phyloP scores from a whole-genome alignment of 37 sponge, comb jelly and placozoan species.

The Mnemiopsis leidyi region DNA sequence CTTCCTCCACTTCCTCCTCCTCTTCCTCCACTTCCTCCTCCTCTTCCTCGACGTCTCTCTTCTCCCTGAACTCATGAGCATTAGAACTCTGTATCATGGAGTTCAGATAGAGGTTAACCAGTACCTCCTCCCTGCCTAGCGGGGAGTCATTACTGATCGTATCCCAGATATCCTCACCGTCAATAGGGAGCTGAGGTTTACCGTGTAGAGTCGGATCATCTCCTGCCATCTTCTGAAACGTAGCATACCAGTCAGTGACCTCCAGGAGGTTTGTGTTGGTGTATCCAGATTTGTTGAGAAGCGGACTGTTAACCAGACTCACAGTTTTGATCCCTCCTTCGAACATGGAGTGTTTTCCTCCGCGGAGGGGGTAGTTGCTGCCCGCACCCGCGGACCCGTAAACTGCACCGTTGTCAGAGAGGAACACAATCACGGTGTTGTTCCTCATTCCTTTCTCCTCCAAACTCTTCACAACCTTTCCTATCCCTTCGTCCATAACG shows the following conservation, averaged over 20 bases:
- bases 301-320: neutral
- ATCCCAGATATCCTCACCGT: conserved; percentile 22
- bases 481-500: conserved; percentile 34
- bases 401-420: neutral
- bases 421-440: conserved; percentile 13
- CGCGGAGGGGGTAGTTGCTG: conserved; percentile 30
- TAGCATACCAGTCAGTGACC: conserved; percentile 40
- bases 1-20: no score
- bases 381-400: no score
- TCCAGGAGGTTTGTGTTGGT: conserved; percentile 51
- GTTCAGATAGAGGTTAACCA: neutral
- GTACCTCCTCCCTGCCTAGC: neutral
- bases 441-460: neutral
- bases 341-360: conserved; percentile 2
- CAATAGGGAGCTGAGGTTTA: neutral
- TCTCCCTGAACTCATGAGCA: neutral
- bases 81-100: neutral
- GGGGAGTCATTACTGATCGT: neutral
- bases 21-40: no score
- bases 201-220: neutral
- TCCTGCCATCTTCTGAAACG: conserved; percentile 24
- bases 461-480: neutral
- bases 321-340: conserved; percentile 34
- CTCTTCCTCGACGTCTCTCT: neutral
- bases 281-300: conserved; percentile 2